Evolutionary conservation across 2,888 invertebrate species (phyloP), one percentile per base, ranked within the genome.

Genomic region (Agrilus biguttatus): DNA sequence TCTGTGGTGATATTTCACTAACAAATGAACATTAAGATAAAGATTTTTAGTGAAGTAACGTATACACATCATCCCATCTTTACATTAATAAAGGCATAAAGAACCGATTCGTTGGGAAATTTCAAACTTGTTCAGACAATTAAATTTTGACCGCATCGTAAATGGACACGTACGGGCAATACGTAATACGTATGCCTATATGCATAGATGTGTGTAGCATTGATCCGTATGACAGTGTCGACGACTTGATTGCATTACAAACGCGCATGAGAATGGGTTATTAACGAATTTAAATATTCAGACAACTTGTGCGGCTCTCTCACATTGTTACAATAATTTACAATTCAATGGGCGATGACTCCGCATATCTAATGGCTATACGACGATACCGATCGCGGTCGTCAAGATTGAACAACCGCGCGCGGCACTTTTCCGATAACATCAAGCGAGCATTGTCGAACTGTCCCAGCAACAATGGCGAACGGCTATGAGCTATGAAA

Each of bases 301-400:
- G 53, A 51, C 57, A 52, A 57, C 56, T 55, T 57, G 57, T 55
- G 56, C 53, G 55, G 53, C 50, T 46, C 28, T 28, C 28, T 28
- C 53, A 55, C 53, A 58, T 58, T 53, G 50, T 55, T 55, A 56
- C 48, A 58, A 55, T 56, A 55, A 59, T 61, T 60, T 61, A 60
- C 61, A 61, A 61, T 61, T 60, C 60, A 61, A 61, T 61, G 55
- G 51, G 49, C 50, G 55, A 58, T 61, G 60, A 59, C 59, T 59
- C 50, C 51, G 59, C 60, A 61, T 58, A 54, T 58, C 56, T 59
- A 57, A 54, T 56, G 55, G 46, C 47, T 45, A 45, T 52, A 51
- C n/a, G n/a, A 48, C 54, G 57, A 58, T 59, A 55, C 50, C 49
- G 50, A 59, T 59, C 59, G 49, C 47, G 46, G 41, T 37, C 42